These are phyloP conservation scores for Macrostomum cliftonense DNA, from an alignment of 2,888 invertebrate species.

Conservation along the genomic window DNA sequence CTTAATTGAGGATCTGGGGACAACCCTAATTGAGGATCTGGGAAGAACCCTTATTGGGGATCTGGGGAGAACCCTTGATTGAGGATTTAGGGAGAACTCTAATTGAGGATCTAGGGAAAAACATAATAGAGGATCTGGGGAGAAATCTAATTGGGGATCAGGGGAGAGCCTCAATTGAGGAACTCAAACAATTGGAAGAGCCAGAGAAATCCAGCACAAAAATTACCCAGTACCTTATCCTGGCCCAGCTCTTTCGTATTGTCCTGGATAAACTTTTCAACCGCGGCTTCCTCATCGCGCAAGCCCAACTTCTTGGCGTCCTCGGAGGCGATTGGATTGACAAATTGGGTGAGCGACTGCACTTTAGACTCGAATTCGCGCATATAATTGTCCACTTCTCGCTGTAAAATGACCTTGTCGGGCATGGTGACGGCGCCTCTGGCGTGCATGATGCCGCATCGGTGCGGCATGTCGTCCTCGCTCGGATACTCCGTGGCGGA, in stretches of 20 bases:
- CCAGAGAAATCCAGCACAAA: too few relatives aligned
- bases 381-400: constrained; percentile 7
- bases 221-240: neutral
- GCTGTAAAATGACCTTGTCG: constrained; percentile 4
- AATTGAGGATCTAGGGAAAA: too few relatives aligned
- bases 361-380: constrained; percentile 6
- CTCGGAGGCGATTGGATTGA: constrained; percentile 1
- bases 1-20: too few relatives aligned
- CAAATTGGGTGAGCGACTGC: neutral
- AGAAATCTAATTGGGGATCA: too few relatives aligned
- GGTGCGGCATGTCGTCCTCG: constrained; percentile 98
- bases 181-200: too few relatives aligned
- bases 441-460: constrained; percentile 93
- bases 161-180: too few relatives aligned
- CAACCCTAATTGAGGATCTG: too few relatives aligned
- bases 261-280: constrained; percentile 79
- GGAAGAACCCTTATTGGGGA: too few relatives aligned
- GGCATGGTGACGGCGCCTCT: constrained; percentile 44
- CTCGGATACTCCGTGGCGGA: constrained; percentile 96
- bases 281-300: constrained; percentile 41
- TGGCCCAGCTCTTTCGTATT: constrained; percentile 63
- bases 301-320: constrained; percentile 10
- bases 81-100: too few relatives aligned
- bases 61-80: too few relatives aligned
- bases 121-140: too few relatives aligned